Percentiles rank a stretch among this genome's conserved stretches.
Evolutionary conservation across 2,113 vertebrate genomes (phyloP).

Genomic region (Rhabdomys dilectus): DNA sequence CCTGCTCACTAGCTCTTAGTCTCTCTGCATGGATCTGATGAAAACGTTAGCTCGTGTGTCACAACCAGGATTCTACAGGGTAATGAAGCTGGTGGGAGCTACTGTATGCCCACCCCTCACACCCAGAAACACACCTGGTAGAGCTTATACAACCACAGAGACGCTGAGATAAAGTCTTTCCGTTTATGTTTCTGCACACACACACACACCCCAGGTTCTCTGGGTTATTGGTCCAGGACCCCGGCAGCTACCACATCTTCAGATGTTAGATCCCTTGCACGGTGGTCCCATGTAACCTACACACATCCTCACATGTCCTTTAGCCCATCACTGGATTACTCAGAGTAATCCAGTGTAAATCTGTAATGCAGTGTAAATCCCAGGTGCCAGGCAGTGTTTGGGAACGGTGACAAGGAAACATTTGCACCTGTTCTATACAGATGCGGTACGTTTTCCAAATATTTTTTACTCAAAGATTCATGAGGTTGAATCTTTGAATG

Average conservation of each 20-base stretch:
- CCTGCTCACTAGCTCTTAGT: neutral
- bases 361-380: neutral
- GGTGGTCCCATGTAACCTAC: too few species aligned
- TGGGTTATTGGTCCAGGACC: too few species aligned
- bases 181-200: neutral
- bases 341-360: neutral
- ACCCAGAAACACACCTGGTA: too few species aligned
- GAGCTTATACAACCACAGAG: neutral
- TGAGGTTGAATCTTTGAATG: neutral
- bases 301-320: neutral
- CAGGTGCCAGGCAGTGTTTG: neutral
- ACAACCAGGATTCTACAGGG: neutral
- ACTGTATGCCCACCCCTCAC: too few species aligned
- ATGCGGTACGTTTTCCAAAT: neutral
- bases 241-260: too few species aligned
- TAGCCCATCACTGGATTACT: neutral
- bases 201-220: neutral
- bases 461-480: neutral
- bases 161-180: neutral
- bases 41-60: neutral
- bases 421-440: neutral
- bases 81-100: neutral
- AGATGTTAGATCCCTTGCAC: too few species aligned
- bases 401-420: neutral
- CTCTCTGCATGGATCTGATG: neutral